A percentile compares a stretch with the other conserved stretches of the same genome.
Conservation (phyloP, 2,797 vertebrate species). For the Chrysocyon brachyurus region DNA sequence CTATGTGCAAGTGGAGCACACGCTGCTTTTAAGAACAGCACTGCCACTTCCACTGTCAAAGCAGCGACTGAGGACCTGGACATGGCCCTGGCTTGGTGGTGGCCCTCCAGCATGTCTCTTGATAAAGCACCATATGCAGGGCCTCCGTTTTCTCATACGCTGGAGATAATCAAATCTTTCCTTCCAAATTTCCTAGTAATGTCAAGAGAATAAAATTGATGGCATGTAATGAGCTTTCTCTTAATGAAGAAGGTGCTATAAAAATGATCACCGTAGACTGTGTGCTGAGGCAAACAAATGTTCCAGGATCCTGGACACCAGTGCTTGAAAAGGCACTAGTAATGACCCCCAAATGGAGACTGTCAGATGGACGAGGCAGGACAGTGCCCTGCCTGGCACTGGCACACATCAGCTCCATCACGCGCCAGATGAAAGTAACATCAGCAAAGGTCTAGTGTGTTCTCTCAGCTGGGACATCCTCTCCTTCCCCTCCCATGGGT, state of each 20-base stretch:
- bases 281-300: not conserved
- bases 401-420: not conserved
- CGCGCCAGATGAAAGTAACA: rapidly evolving
- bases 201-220: constrained; percentile 32
- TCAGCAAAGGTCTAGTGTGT: not conserved
- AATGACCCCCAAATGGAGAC: not conserved
- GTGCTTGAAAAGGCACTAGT: not conserved
- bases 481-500: not conserved
- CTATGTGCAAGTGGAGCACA: not conserved
- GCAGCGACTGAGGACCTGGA: not conserved
- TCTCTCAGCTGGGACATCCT: not conserved
- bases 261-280: not conserved
- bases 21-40: not conserved
- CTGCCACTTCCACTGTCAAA: not conserved
- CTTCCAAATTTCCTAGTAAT: not conserved
- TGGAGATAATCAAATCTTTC: constrained; percentile 14
- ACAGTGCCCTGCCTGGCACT: rapidly evolving
- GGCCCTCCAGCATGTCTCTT: not conserved
- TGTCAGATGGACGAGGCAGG: not conserved
- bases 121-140: not conserved
- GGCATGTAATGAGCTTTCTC: not conserved
- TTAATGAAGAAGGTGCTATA: constrained; percentile 28
- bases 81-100: not conserved
- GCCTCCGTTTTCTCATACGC: not conserved
- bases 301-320: not conserved